A percentile compares a stretch with the other conserved stretches of the same genome.
Evolutionary conservation across 2,888 invertebrate species (phyloP).

Genomic region (Morpho achilles): DNA sequence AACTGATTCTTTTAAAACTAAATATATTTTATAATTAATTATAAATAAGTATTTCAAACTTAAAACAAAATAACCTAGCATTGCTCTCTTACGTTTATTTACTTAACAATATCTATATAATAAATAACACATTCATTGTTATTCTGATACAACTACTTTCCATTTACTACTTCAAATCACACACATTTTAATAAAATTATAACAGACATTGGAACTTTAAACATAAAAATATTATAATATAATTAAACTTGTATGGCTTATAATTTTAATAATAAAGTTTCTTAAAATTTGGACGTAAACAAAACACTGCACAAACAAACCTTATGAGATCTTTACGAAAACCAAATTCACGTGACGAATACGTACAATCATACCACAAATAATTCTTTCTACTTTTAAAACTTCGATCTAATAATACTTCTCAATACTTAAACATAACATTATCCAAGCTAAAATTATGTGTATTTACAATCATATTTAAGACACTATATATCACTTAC

Average conservation of each 20-base stretch:
- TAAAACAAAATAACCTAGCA: conserved; percentile 27
- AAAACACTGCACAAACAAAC: conserved; percentile 79
- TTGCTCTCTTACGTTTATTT: conserved; percentile 26
- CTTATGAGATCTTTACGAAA: conserved; percentile 79
- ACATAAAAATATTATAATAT: conserved; percentile 45
- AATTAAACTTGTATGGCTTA: conserved; percentile 45
- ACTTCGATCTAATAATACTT: conserved; percentile 63
- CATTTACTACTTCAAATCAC: conserved; percentile 30
- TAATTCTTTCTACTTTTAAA: conserved; percentile 43
- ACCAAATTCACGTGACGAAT: conserved; percentile 71
- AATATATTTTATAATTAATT: conserved; percentile 5
- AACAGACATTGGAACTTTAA: conserved; percentile 41
- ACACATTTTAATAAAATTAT: conserved; percentile 33
- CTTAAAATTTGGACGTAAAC: conserved; percentile 77
- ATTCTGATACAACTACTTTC: conserved; percentile 55
- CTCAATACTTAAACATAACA: conserved; percentile 24
- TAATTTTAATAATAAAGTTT: conserved; percentile 52
- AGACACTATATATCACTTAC: conserved; percentile 22
- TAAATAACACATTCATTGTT: conserved; percentile 65
- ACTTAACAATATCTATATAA: conserved; percentile 53
- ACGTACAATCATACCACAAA: conserved; percentile 66
- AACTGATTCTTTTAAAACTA: conserved; percentile 1
- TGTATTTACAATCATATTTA: conserved; percentile 32
- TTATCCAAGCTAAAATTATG: conserved; percentile 14
- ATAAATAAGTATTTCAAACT: conserved; percentile 17